Evolutionary conservation across 1,140 invertebrate genomes (phyloP).

Genomic region (Dreissena polymorpha): DNA sequence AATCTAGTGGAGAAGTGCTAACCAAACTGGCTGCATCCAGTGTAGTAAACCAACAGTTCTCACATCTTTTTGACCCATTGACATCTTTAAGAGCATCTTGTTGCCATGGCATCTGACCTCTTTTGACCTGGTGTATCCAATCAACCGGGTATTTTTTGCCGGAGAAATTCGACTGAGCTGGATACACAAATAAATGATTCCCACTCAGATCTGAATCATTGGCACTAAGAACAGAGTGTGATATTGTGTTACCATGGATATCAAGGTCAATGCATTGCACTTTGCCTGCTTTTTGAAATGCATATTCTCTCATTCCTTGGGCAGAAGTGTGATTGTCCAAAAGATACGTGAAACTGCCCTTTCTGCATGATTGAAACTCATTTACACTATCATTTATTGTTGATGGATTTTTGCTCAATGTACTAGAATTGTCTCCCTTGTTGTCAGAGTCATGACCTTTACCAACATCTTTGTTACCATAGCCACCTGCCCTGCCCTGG

Average conservation of each 20-base stretch:
- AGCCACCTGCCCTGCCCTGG: conserved; percentile 12
- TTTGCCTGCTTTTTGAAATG: conserved; percentile 57
- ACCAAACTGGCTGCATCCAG: conserved; percentile 93
- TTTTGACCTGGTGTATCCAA: conserved; percentile 86
- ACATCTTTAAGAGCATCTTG: not conserved
- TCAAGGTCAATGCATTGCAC: conserved; percentile 69
- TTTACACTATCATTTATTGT: too few species aligned
- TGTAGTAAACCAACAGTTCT: conserved; percentile 87
- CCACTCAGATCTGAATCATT: conserved; percentile 14
- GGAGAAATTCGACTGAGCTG: conserved; percentile 97
- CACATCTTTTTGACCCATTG: conserved; percentile 23
- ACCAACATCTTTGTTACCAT: not conserved
- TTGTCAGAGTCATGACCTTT: not conserved
- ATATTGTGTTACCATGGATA: conserved; percentile 38
- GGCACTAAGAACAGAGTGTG: conserved; percentile 24
- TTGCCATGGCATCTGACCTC: conserved; percentile 81
- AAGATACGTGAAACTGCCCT: conserved; percentile 86
- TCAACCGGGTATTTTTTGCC: conserved; percentile 92
- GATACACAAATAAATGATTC: conserved; percentile 89
- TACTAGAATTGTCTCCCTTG: too few species aligned
- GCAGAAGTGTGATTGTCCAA: conserved; percentile 98
- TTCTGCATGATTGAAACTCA: not conserved
- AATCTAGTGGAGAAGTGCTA: conserved; percentile 89
- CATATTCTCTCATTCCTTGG: conserved; percentile 90
- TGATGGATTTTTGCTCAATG: too few species aligned